Percentiles rank a stretch among this genome's conserved stretches.
Conservation (phyloP, 2,113 vertebrate species). For the Psammodynastes pulverulentus region DNA sequence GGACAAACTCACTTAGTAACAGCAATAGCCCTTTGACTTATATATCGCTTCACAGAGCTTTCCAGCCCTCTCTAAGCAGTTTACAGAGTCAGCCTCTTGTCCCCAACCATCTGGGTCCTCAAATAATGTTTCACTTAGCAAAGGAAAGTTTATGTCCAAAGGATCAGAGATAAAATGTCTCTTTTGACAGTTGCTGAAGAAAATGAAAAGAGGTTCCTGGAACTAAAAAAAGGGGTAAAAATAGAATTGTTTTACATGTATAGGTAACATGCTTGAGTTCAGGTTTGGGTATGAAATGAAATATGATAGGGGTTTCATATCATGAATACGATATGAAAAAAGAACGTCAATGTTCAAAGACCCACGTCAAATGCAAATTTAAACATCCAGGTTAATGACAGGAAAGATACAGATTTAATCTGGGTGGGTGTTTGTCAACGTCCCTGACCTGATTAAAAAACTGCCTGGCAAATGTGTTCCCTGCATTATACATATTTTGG, state of each 20-base stretch:
- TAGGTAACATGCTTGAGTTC: not conserved
- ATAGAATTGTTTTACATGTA: not conserved
- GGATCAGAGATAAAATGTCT: not conserved
- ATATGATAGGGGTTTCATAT: too few relatives aligned
- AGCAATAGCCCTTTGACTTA: too few relatives aligned
- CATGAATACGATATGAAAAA: not conserved
- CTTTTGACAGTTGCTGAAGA: not conserved
- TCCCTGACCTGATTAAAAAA: not conserved
- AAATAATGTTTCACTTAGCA: too few relatives aligned
- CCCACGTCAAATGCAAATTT: not conserved
- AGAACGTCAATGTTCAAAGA: not conserved
- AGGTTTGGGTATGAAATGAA: not conserved
- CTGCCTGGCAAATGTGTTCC: not conserved
- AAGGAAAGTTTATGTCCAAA: constrained; percentile 4
- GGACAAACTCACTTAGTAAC: too few relatives aligned
- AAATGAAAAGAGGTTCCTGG: not conserved
- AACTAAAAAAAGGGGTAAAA: not conserved
- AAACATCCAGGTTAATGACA: not conserved
- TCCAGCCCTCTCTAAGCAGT: too few relatives aligned
- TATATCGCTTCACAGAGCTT: too few relatives aligned
- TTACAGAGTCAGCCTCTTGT: too few relatives aligned
- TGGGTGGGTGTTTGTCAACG: not conserved
- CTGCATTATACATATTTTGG: not conserved
- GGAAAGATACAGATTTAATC: not conserved
- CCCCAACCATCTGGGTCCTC: too few relatives aligned